Evolutionary conservation across 2,888 invertebrate species (phyloP), one percentile per base, ranked within the genome.

Genomic region (Heteromurus nitidus): DNA sequence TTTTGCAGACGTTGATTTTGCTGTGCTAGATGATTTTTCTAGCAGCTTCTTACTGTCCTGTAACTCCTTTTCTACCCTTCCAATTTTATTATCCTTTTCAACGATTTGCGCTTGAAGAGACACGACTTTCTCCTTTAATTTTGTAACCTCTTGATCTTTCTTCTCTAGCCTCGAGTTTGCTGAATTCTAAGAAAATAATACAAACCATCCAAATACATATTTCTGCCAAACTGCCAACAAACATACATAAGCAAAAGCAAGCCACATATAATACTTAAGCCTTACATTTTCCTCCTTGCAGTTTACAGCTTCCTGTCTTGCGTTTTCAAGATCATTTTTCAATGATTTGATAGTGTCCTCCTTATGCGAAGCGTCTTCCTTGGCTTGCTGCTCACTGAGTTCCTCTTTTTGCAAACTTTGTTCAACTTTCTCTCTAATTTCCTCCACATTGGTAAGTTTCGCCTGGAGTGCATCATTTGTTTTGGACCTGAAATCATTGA

Each of bases 211-310:
- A 55, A 58, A 58, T 31, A 60, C 26, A 1, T 1, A 24, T 22
- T 53, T 9, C 5, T 9, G 13, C 26, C 28, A 58, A 58, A 26
- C 7, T 58, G 13, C 5, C n/a, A 11, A 3, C 7, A 20, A 58
- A 9, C 22, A 18, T 16, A 53, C n/a, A 30, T 3, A 58, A 58
- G 60, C 53, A 22, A 20, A 42, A 55, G 30, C 42, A 28, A 22
- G 53, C 50, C n/a, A 36, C 36, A 36, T 36, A 9, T n/a, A 13
- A 58, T 47, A 22, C 9, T 16, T 7, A n/a, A 36, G 36, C 36
- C 86, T 86, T 82, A 87, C 86, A 44, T 72, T 60, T 65, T 87
- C 87, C 76, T 85, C 86, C 30, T 55, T 74, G 53, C 80, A 86
- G 53, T 82, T 86, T 67, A 82, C 83, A 24, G 84, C 50, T 42